Conservation (phyloP, 2,797 vertebrate genomes). For the Amniataba percoides region DNA sequence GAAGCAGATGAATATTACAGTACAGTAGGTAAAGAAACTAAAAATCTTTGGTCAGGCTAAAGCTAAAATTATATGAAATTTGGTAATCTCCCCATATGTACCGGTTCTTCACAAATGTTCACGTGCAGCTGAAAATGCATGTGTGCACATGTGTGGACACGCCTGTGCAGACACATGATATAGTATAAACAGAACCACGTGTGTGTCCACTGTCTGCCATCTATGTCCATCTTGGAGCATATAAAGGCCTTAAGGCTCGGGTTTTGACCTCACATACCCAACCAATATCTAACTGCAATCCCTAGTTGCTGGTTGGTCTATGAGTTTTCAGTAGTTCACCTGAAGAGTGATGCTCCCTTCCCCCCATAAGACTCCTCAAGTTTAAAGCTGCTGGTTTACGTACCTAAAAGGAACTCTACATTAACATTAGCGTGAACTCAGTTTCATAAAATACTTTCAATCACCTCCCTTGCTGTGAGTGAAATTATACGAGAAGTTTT, state of each 20-base stretch:
- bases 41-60: conserved; percentile 11
- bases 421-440: background rate
- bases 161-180: conserved; percentile 31
- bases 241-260: conserved; percentile 33
- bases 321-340: background rate
- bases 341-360: background rate
- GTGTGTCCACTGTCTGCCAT: conserved; percentile 33
- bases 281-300: background rate
- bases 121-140: conserved; percentile 24
- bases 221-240: conserved; percentile 28
- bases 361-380: background rate
- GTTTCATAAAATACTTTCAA: background rate
- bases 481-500: background rate
- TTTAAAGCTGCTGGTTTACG: conserved; percentile 1
- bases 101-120: conserved; percentile 40
- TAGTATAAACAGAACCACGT: conserved; percentile 52
- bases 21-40: conserved; percentile 37
- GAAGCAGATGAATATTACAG: conserved; percentile 15
- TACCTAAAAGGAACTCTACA: background rate
- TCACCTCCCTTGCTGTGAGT: background rate
- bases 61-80: conserved; percentile 36
- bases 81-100: conserved; percentile 29
- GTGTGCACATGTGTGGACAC: conserved; percentile 5
- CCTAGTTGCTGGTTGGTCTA: background rate
- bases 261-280: conserved; percentile 12